Evolutionary conservation across 2,888 invertebrate genomes (phyloP).

Genomic region (Trachelus iudaicus): DNA sequence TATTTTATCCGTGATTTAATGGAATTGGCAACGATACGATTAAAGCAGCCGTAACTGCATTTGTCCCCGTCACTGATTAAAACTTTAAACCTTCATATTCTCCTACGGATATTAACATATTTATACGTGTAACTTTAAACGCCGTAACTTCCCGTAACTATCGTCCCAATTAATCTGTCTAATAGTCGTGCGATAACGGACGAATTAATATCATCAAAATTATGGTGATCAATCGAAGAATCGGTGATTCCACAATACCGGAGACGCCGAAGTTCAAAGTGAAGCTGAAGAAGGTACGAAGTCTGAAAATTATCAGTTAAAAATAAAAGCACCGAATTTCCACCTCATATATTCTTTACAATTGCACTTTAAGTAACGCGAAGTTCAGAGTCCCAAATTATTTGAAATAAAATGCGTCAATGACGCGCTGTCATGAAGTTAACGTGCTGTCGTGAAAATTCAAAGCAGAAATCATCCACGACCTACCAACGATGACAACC

Average conservation of each 20-base stretch:
- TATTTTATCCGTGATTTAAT: neutral
- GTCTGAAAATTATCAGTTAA: neutral
- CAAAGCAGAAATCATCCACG: conserved; percentile 24
- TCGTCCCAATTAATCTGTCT: neutral
- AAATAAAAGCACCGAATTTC: neutral
- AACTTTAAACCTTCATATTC: neutral
- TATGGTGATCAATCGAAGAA: conserved; percentile 36
- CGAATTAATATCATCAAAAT: neutral
- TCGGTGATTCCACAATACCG: conserved; percentile 30
- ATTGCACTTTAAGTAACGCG: too few species aligned
- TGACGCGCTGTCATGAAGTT: conserved; percentile 18
- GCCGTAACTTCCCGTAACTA: neutral
- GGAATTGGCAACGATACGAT: neutral
- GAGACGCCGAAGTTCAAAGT: conserved; percentile 27
- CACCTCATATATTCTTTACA: too few species aligned
- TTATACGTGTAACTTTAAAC: neutral
- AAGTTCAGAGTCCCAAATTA: neutral
- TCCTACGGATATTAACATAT: neutral
- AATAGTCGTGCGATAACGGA: neutral
- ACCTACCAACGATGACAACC: conserved; percentile 27
- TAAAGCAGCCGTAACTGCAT: neutral
- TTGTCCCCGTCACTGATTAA: neutral
- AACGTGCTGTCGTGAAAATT: conserved; percentile 27
- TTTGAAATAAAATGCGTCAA: conserved; percentile 22
- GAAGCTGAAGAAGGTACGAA: conserved; percentile 36